Base-by-base conservation (phyloP, 2,888 invertebrate species). In the Chaetogeoica ovagalla region DNA sequence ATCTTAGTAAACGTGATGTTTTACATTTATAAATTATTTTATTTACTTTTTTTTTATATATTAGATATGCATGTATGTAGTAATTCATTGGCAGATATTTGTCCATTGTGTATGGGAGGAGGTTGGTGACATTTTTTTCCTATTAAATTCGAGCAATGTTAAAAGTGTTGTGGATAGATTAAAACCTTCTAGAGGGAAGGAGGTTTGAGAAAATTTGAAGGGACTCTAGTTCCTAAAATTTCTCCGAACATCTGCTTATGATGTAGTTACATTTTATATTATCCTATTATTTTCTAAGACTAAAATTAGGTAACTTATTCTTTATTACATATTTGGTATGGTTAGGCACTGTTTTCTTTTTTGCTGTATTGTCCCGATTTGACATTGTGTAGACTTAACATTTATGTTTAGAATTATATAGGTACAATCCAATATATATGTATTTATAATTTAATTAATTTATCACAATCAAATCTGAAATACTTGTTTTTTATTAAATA, bases 1-100 rank as follows among this genome's bases (percentile, higher is more conserved):
- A 39, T 21, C 39, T 21, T 59, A 21, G 19, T 4, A 71, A 59
- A 71, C 70, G 70, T 71, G 57, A 69, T 55, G 30, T 55, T 69
- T 23, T 30, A 13, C 9, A 55, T 69, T 30, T 19, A 69, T 23
- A 23, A 60, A 60, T 23, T 60, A 60, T 19, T 55, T 55, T 55
- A 55, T 55, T 55, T 55, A 55, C 19, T 3, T 3, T 52, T 60
- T 30, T 30, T 30, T 30, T 60, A 60, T 60, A 1, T 60, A 60
- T 60, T 23, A 21, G 9, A 15, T 48, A 43, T 48, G 48, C n/a
- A n/a, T 48, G 15, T 3, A 55, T 55, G 19, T 19, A 52, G 52
- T 13, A 13, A 4, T 52, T 30, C 30, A 30, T 30, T 30, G 30
- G 30, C 30, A 4, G 30, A 30, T 30, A 30, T 30, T 30, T 30